A percentile compares a stretch with the other conserved stretches of the same genome.
phyloP scores from a whole-genome alignment of 2,113 vertebrate genomes.

The Bothrops jararaca region DNA sequence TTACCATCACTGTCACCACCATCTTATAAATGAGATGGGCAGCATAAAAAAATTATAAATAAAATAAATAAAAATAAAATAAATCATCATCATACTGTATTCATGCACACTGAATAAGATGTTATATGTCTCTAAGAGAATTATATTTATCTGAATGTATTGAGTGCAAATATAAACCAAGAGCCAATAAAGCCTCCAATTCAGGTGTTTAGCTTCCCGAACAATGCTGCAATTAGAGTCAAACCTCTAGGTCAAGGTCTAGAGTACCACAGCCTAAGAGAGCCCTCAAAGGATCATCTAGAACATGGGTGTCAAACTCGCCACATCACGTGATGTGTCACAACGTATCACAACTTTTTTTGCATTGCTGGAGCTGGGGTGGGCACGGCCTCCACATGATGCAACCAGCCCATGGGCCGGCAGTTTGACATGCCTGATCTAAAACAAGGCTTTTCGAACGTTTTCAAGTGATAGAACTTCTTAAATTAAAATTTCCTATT shows the following conservation, averaged over 20 bases:
- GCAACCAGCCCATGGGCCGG: too few species aligned
- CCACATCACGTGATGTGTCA: too few species aligned
- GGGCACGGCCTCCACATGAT: too few species aligned
- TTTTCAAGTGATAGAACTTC: neutral
- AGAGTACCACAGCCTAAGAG: neutral
- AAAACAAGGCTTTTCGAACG: neutral
- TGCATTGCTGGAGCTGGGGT: too few species aligned
- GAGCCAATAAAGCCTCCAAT: neutral
- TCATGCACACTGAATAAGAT: neutral
- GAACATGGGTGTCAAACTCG: too few species aligned
- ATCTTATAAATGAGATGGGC: too few species aligned
- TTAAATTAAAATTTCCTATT: neutral
- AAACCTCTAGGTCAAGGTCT: neutral
- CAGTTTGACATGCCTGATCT: neutral
- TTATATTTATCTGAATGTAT: neutral
- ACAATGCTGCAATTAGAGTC: neutral
- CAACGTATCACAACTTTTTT: too few species aligned
- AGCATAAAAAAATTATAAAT: too few species aligned
- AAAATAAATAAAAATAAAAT: neutral
- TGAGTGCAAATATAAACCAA: neutral
- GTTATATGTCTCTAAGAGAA: neutral
- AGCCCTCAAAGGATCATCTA: neutral
- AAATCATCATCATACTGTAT: neutral
- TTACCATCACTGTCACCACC: too few species aligned
- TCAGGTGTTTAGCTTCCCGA: neutral